A percentile compares a stretch with the other conserved stretches of the same genome.
Evolutionary conservation across 2,888 invertebrate genomes (phyloP).

Genomic region (Syritta pipiens): DNA sequence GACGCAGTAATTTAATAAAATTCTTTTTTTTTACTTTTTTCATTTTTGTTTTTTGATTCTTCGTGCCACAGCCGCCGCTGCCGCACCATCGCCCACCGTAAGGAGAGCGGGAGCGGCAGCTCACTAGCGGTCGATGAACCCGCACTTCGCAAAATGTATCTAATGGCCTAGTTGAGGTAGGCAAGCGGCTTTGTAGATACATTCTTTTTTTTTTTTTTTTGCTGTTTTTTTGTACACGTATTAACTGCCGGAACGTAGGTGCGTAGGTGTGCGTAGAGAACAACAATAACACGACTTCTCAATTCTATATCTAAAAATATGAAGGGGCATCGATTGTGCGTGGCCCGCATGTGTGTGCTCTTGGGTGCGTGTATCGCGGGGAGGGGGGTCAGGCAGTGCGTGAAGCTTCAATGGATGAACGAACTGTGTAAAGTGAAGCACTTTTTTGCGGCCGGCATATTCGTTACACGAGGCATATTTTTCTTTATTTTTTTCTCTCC

Average conservation of each 20-base stretch:
- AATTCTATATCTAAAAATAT: slow-evolving; percentile 64
- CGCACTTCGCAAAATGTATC: slow-evolving; percentile 59
- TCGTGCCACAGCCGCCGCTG: slow-evolving; percentile 12
- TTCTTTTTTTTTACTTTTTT: slow-evolving; percentile 38
- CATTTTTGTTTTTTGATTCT: slow-evolving; percentile 12
- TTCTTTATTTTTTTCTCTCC: slow-evolving; percentile 2
- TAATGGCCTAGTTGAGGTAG: slow-evolving; percentile 69
- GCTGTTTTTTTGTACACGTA: slow-evolving; percentile 30
- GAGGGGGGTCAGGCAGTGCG: too few species aligned
- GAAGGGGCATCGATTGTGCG: slow-evolving; percentile 65
- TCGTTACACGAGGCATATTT: slow-evolving; percentile 7
- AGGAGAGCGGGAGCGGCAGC: neutral
- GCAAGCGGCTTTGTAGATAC: slow-evolving; percentile 56
- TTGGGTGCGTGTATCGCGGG: slow-evolving; percentile 21
- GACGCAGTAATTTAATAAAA: slow-evolving; percentile 63
- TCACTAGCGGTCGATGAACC: slow-evolving; percentile 54
- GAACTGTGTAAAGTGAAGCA: neutral
- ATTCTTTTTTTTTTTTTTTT: too few species aligned
- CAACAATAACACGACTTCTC: slow-evolving; percentile 53
- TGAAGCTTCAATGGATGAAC: slow-evolving; percentile 12
- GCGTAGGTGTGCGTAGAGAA: slow-evolving; percentile 63
- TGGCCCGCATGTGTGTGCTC: slow-evolving; percentile 18
- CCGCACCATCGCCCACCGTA: too few species aligned
- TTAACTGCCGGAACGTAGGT: slow-evolving; percentile 38
- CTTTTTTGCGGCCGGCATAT: neutral